Evolutionary conservation across 2,888 invertebrate species (phyloP), one percentile per base, ranked within the genome.

Genomic region (Andrena bucephala): DNA sequence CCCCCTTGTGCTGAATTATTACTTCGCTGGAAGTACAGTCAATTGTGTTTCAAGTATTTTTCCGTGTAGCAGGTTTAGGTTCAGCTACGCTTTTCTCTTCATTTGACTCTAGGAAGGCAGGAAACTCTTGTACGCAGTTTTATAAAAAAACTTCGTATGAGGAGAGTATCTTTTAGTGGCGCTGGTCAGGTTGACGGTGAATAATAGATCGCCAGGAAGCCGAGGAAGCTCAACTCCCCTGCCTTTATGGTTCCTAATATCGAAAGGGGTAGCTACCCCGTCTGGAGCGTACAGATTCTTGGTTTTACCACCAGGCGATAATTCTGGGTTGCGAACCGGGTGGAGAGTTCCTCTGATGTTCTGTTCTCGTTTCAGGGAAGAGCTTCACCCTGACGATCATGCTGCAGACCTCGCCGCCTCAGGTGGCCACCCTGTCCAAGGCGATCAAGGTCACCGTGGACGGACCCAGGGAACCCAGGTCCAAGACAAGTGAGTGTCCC

Each of bases 351-450:
- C 13, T 42, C 31, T 59, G 4, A 54, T 57, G 8, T 0, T 36
- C 6, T 0, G 2, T 52, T 48, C 42, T 82, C 60, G 50, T 86
- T 85, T 66, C 80, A 94, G 94, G 94, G 67, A 94, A 94, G 84
- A 94, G 94, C 85, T 94, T 94, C 82, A 93, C 94, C 27, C 87
- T 94, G 81, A 94, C 94, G 86, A 94, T 94, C 88, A 94, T 94
- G 93, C 92, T 94, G 73, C 93, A 93, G 83, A 94, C 93, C n/a
- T 91, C 93, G 31, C 94, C 94, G 67, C 94, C 94, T 50, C 94
- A 93, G 83, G 89, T 93, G 36, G 93, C 93, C 20, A 93, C 93
- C 73, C 83, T 93, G 57, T 92, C 93, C 24, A 93, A 93, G 79
- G 93, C 93, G 36, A 93, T 93, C 81, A 93, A 93, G 86, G 93